A percentile compares a stretch with the other conserved stretches of the same genome.
These are phyloP conservation scores for Axea sp. DNA, from an alignment of 2,888 invertebrate genomes.

Conservation along the genomic window DNA sequence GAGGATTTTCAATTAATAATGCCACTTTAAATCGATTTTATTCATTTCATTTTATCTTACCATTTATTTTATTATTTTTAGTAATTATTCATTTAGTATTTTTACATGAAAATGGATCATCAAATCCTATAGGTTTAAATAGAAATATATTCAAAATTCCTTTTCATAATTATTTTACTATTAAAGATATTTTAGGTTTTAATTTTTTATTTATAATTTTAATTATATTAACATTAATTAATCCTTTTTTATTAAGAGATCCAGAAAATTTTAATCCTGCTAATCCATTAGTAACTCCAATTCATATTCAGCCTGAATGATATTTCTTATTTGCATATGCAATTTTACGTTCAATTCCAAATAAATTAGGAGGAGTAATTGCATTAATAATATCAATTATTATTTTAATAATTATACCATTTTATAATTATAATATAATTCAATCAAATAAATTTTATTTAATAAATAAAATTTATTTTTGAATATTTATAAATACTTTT, in stretches of 20 bases:
- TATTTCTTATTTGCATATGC: constrained; percentile 91
- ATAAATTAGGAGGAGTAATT: constrained; percentile 88
- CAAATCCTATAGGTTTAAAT: constrained; percentile 84
- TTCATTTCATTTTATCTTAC: constrained; percentile 86
- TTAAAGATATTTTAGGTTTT: constrained; percentile 84
- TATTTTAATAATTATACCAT: constrained; percentile 84
- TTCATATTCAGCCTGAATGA: constrained; percentile 91
- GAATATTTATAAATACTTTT: constrained; percentile 81
- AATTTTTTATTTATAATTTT: constrained; percentile 80
- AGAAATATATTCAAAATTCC: constrained; percentile 85
- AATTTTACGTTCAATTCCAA: constrained; percentile 89
- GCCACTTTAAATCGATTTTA: constrained; percentile 89
- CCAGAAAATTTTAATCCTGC: constrained; percentile 88
- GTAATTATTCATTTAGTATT: constrained; percentile 84
- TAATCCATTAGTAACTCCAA: constrained; percentile 85
- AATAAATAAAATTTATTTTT: constrained; percentile 83
- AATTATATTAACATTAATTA: constrained; percentile 80
- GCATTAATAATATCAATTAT: constrained; percentile 84
- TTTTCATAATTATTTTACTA: constrained; percentile 84
- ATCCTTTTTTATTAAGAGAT: constrained; percentile 84
- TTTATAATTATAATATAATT: constrained; percentile 80
- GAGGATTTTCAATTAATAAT: constrained; percentile 87
- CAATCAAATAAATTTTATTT: constrained; percentile 80
- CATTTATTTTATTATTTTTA: constrained; percentile 84
- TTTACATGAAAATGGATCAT: constrained; percentile 85